Percentiles rank a stretch among this genome's conserved stretches.
Conservation (phyloP, 2,888 invertebrate genomes). For the Glomeris marginata region DNA sequence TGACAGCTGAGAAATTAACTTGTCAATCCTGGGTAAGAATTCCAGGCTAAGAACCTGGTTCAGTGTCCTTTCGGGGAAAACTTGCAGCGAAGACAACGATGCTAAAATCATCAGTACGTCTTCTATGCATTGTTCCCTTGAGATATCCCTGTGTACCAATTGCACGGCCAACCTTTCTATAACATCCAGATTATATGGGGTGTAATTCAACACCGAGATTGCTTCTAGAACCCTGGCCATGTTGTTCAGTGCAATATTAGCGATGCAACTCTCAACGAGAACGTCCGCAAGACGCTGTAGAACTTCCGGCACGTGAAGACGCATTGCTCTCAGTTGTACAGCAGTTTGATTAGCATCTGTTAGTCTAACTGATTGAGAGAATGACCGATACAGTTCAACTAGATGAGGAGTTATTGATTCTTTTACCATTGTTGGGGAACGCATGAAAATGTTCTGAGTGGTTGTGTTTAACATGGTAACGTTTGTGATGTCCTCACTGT, state of each 20-base stretch:
- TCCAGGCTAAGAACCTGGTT: not conserved
- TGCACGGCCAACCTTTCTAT: slow-evolving; percentile 3
- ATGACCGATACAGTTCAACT: slow-evolving; percentile 3
- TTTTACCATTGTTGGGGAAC: too few relatives aligned
- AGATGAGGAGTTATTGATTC: not conserved
- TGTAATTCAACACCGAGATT: slow-evolving; percentile 1
- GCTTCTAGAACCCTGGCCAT: not conserved
- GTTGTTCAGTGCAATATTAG: not conserved
- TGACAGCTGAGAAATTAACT: not conserved
- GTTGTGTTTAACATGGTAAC: too few relatives aligned
- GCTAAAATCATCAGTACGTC: not conserved
- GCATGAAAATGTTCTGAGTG: too few relatives aligned
- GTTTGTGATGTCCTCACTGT: too few relatives aligned
- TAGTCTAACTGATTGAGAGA: not conserved
- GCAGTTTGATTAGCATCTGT: not conserved
- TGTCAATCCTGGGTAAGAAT: not conserved
- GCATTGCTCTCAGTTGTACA: not conserved
- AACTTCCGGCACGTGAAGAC: slow-evolving; percentile 2
- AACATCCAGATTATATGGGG: not conserved
- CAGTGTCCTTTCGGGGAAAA: not conserved
- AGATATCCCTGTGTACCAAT: not conserved
- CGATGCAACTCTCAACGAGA: not conserved
- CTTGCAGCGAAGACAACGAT: not conserved
- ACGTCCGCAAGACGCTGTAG: not conserved
- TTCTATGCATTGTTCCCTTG: not conserved